Evolutionary conservation across 2,888 invertebrate species (phyloP).

Genomic region (Lasioglossum vierecki): DNA sequence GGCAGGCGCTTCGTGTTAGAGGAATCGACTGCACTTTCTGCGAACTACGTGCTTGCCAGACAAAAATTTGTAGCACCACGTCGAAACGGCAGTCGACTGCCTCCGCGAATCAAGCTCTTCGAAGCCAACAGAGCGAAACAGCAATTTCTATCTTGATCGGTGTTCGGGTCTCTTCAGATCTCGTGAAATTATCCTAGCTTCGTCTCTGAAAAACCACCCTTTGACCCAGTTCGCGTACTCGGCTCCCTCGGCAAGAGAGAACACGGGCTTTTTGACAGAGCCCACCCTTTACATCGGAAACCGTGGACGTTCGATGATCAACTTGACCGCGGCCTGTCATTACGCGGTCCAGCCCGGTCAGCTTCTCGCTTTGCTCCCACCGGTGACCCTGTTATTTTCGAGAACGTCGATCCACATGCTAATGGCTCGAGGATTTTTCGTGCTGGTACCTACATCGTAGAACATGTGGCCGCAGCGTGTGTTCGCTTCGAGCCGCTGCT

Average conservation of each 20-base stretch:
- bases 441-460: background rate
- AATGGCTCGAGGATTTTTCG: conserved; percentile 13
- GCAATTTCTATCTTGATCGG: too few species aligned
- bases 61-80: too few species aligned
- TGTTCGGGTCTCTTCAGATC: too few species aligned
- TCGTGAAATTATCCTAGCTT: too few species aligned
- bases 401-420: conserved; percentile 9
- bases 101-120: too few species aligned
- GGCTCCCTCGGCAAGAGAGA: background rate
- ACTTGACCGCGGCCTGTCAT: conserved; percentile 11
- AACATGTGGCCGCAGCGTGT: conserved; percentile 61
- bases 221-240: background rate
- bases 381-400: conserved; percentile 40
- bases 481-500: conserved; percentile 32
- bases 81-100: too few species aligned
- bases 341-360: conserved; percentile 18
- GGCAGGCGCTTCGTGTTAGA: too few species aligned
- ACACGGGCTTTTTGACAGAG: background rate
- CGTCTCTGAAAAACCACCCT: background rate
- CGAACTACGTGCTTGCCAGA: too few species aligned
- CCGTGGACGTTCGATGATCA: conserved; percentile 3
- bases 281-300: background rate
- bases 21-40: too few species aligned
- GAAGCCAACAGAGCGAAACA: too few species aligned
- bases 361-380: conserved; percentile 6